Conservation (phyloP, 1,140 invertebrate genomes). For the Camponotus vicinus region DNA sequence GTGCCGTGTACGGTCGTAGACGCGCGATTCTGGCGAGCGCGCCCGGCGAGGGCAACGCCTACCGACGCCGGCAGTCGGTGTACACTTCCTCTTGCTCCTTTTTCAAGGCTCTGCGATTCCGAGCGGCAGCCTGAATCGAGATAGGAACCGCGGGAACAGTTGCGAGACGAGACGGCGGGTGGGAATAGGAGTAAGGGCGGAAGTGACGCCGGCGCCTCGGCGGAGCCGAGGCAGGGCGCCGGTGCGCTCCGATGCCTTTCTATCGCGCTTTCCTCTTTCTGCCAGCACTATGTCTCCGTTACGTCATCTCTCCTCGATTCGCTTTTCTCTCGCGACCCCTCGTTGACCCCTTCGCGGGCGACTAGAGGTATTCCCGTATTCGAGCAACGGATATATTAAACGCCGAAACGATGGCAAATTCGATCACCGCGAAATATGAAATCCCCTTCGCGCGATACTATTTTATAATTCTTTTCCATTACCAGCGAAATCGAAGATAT, state of each 20-base stretch:
- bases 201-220: constrained; percentile 86
- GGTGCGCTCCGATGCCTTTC: constrained; percentile 84
- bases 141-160: constrained; percentile 69
- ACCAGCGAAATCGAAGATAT: background rate
- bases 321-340: constrained; percentile 70
- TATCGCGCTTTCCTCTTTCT: constrained; percentile 75
- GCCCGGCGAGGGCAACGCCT: constrained; percentile 60
- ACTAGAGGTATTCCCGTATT: constrained; percentile 26
- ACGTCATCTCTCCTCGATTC: constrained; percentile 82
- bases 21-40: constrained; percentile 79
- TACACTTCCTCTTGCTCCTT: constrained; percentile 52
- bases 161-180: constrained; percentile 62
- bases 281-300: constrained; percentile 83
- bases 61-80: constrained; percentile 39
- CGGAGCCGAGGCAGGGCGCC: constrained; percentile 85
- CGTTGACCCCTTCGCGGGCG: constrained; percentile 17
- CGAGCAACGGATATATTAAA: constrained; percentile 34
- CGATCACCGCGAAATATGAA: constrained; percentile 7
- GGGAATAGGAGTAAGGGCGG: constrained; percentile 78
- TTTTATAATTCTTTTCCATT: background rate
- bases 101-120: constrained; percentile 72
- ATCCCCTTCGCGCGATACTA: background rate
- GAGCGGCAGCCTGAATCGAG: constrained; percentile 54
- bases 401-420: constrained; percentile 18
- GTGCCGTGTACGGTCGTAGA: constrained; percentile 58